phyloP scores from a whole-genome alignment of 2,888 invertebrate species.

The Megamerina dolium region DNA sequence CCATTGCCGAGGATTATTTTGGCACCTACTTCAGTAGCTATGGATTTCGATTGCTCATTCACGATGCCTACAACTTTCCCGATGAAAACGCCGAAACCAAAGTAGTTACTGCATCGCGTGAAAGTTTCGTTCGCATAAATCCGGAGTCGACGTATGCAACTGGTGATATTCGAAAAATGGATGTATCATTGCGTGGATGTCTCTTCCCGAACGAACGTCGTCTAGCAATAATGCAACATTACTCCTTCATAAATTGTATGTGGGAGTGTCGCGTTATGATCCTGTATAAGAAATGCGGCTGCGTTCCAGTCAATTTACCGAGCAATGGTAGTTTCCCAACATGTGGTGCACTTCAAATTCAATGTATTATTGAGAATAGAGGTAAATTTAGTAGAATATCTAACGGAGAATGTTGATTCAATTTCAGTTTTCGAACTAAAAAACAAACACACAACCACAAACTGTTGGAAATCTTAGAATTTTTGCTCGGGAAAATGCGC shows the following conservation, averaged over 20 bases:
- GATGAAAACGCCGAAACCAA: constrained; percentile 58
- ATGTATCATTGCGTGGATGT: constrained; percentile 54
- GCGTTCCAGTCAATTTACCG: constrained; percentile 57
- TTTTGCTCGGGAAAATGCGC: no score
- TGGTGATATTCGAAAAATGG: constrained; percentile 51
- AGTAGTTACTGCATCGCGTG: constrained; percentile 54
- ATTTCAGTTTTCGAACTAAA: not conserved
- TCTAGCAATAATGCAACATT: constrained; percentile 47
- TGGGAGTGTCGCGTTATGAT: constrained; percentile 54
- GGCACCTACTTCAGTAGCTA: constrained; percentile 57
- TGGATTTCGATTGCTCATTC: constrained; percentile 60
- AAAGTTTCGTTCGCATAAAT: constrained; percentile 58
- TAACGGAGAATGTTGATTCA: not conserved
- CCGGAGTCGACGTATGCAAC: constrained; percentile 63
- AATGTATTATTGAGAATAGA: constrained; percentile 37
- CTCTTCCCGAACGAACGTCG: constrained; percentile 55
- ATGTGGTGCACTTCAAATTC: constrained; percentile 33
- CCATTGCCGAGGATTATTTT: constrained; percentile 57
- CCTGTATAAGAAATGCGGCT: constrained; percentile 53
- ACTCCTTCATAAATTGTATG: constrained; percentile 63
- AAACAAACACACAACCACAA: no score
- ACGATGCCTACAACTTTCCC: constrained; percentile 60
- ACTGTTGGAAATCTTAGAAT: no score
- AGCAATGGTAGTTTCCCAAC: constrained; percentile 39
- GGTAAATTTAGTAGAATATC: no score